Evolutionary conservation across 2,113 vertebrate genomes (phyloP).

Genomic region (Crotalus tigris): DNA sequence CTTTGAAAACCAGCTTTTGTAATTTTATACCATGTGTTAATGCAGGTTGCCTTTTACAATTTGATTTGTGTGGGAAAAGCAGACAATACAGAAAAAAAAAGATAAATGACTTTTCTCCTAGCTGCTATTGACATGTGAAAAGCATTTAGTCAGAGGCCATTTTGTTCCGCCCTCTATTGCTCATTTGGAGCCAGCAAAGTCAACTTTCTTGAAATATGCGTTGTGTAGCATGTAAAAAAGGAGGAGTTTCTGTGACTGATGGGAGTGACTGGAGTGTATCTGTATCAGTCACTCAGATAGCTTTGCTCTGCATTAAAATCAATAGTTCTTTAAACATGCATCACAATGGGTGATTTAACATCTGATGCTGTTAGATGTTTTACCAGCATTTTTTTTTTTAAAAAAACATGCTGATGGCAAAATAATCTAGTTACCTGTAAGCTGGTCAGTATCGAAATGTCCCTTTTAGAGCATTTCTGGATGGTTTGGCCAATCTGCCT

Average conservation of each 20-base stretch:
- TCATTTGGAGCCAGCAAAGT: background rate
- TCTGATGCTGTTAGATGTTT: slow-evolving; percentile 41
- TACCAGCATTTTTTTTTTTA: slow-evolving; percentile 31
- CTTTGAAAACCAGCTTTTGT: background rate
- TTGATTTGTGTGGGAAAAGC: background rate
- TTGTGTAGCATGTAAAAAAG: slow-evolving; percentile 4
- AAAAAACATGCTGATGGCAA: slow-evolving; percentile 41
- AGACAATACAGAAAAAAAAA: background rate
- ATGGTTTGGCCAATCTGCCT: slow-evolving; percentile 62
- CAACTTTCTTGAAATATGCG: slow-evolving; percentile 11
- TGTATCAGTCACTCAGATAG: background rate
- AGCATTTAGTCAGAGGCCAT: background rate
- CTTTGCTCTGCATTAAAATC: slow-evolving; percentile 34
- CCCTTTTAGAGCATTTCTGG: slow-evolving; percentile 57
- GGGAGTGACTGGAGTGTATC: accelerated
- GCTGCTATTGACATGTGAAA: background rate
- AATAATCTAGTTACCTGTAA: slow-evolving; percentile 37
- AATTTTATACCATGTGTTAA: slow-evolving; percentile 15
- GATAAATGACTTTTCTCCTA: slow-evolving; percentile 22
- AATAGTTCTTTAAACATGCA: slow-evolving; percentile 25
- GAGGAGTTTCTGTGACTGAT: slow-evolving; percentile 2
- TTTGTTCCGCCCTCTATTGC: background rate
- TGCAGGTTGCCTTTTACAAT: background rate
- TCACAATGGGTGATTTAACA: slow-evolving; percentile 51
- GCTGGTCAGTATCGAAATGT: slow-evolving; percentile 43